Evolutionary conservation across 2,888 invertebrate genomes (phyloP), one percentile per base, ranked within the genome.

Genomic region (Panopea generosa): DNA sequence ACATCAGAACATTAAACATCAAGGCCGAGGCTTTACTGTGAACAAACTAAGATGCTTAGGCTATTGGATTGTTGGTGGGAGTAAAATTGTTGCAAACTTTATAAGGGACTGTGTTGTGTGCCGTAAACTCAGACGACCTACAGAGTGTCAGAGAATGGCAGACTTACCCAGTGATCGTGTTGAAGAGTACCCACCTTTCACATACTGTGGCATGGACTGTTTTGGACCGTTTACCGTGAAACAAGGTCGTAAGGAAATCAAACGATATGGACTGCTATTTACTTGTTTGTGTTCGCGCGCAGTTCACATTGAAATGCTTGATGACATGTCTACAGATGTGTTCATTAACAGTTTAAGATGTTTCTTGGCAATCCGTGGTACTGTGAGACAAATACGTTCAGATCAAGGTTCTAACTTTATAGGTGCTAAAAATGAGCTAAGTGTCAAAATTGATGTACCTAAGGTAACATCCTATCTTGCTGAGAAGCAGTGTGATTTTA

Each of bases 161-260:
- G 71, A 83, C 53, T 52, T 85, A n/a, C 83, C 79, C 4, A 38
- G 40, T 16, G 86, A 85, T 20, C 27, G 86, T 0, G 50, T 78
- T 4, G 75, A 75, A 26, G 55, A 82, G 11, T 56, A 62, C 9
- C 82, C 84, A 43, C 84, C 85, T 11, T 87, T 87, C 52, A 79
- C 77, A 1, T 77, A 77, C 53, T 69, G 75, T 61, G 84, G 82
- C 11, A 68, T 85, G 40, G 85, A 87, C 53, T 85, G 79, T 66
- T 87, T 88, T 65, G 87, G 86, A 9, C 86, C 85, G 7, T 87
- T 80, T n/a, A 18, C 62, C 2, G 70, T 82, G 0, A 86, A 85
- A 57, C 59, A 77, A 40, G 83, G 86, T n/a, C 77, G 86, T 0
- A 84, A 79, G 47, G 84, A 83, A 63, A 9, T 81, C 2, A 87